Percentiles rank a stretch among this genome's conserved stretches.
Conservation (phyloP, 2,797 vertebrate species). For the Takifugu ocellatus region DNA sequence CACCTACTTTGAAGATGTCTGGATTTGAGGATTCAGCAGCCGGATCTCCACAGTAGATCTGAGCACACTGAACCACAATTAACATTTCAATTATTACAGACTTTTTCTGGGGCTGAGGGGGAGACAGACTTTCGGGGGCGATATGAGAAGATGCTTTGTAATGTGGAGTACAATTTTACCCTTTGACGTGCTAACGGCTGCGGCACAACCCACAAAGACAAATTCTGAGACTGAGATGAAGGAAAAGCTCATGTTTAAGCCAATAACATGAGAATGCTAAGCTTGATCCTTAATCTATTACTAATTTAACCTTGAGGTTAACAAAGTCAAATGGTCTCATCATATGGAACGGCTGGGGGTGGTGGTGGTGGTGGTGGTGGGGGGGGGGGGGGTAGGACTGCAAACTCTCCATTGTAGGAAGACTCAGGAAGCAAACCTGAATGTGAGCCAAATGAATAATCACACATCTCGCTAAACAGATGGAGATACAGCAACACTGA, state of each 20-base stretch:
- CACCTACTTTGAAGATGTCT: not conserved
- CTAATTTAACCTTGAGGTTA: no score
- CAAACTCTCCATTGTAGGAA: slow-evolving; percentile 9
- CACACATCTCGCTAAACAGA: slow-evolving; percentile 52
- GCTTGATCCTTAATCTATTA: no score
- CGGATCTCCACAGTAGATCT: not conserved
- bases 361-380: not conserved
- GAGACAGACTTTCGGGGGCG: not conserved
- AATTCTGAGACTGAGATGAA: not conserved
- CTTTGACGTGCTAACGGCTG: no score
- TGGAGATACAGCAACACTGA: slow-evolving; percentile 49
- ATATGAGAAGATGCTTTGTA: no score
- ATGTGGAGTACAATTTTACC: no score
- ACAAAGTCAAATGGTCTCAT: no score
- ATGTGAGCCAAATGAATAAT: slow-evolving; percentile 48
- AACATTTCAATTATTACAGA: slow-evolving; percentile 26
- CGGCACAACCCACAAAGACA: no score
- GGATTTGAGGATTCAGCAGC: slow-evolving; percentile 11
- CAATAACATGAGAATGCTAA: no score
- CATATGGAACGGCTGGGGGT: not conserved
- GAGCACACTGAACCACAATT: slow-evolving; percentile 11
- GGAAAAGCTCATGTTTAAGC: not conserved
- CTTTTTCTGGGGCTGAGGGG: not conserved
- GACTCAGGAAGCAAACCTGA: slow-evolving; percentile 26
- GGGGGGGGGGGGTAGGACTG: not conserved